phyloP scores from a whole-genome alignment of 2,113 vertebrate genomes.

The Melanostigma gelatinosum region DNA sequence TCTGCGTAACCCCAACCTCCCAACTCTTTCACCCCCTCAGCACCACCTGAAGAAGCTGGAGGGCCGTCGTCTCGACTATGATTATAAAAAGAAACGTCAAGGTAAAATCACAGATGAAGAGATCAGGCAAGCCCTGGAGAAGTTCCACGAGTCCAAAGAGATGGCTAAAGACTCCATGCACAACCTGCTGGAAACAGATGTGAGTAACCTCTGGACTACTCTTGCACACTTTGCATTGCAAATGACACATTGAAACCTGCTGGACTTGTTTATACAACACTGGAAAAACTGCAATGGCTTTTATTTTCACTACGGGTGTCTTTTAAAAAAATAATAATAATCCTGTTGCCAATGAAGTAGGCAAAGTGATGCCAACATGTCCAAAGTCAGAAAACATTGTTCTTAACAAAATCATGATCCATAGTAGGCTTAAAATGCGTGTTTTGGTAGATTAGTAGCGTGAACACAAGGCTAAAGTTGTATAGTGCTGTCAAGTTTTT shows the following conservation, averaged over 20 bases:
- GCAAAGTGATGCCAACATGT: not conserved
- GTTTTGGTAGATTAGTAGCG: not conserved
- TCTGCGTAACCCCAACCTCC: not conserved
- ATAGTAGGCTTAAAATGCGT: not conserved
- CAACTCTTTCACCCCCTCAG: conserved; percentile 70
- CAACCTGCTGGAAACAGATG: conserved; percentile 95
- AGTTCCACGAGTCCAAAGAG: conserved; percentile 97
- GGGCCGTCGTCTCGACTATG: conserved; percentile 93
- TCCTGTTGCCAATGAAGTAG: not conserved
- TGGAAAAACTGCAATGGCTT: not conserved
- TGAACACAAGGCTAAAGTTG: not conserved
- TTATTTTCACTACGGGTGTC: not conserved
- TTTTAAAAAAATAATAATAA: no score
- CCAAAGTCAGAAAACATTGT: not conserved
- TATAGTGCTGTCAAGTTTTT: not conserved
- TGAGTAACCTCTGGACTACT: conserved; percentile 74
- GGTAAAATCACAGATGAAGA: conserved; percentile 96
- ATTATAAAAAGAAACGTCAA: conserved; percentile 99
- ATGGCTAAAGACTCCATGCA: conserved; percentile 92
- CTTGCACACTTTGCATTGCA: not conserved
- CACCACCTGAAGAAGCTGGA: conserved; percentile 97
- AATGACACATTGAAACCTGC: not conserved
- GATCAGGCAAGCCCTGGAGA: conserved; percentile 90
- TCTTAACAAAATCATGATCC: not conserved
- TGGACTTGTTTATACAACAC: not conserved